Conservation (phyloP, 2,113 vertebrate species). For the Rhynchopsitta pachyrhyncha region DNA sequence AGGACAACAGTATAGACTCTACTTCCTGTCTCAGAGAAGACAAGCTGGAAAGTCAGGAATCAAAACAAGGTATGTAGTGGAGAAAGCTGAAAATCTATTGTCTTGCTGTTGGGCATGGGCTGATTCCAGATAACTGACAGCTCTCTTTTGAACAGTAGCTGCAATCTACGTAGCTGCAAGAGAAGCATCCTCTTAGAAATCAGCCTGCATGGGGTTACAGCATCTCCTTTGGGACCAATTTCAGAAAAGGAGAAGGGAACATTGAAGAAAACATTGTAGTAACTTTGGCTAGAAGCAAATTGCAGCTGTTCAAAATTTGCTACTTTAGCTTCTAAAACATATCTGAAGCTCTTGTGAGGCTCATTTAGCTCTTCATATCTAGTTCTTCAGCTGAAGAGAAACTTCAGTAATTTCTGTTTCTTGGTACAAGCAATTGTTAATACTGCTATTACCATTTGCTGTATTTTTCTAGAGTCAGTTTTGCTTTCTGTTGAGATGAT, state of each 20-base stretch:
- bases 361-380: neutral
- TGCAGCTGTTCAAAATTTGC: neutral
- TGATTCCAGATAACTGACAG: neutral
- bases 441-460: neutral
- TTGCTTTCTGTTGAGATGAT: neutral
- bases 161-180: neutral
- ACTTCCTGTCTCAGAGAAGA: slow-evolving; percentile 83
- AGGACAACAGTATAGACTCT: slow-evolving; percentile 87
- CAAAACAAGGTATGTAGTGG: slow-evolving; percentile 83
- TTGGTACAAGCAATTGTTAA: neutral
- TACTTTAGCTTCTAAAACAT: neutral
- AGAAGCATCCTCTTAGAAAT: neutral
- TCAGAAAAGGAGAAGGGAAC: neutral
- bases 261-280: neutral
- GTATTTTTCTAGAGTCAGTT: neutral
- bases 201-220: neutral
- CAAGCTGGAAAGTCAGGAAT: slow-evolving; percentile 78
- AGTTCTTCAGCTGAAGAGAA: neutral
- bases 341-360: neutral
- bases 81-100: neutral
- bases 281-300: neutral
- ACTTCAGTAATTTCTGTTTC: neutral
- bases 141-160: neutral
- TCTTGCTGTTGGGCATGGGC: neutral
- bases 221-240: neutral